phyloP scores from a whole-genome alignment of 2,113 vertebrate genomes.

The Pardalotus punctatus region DNA sequence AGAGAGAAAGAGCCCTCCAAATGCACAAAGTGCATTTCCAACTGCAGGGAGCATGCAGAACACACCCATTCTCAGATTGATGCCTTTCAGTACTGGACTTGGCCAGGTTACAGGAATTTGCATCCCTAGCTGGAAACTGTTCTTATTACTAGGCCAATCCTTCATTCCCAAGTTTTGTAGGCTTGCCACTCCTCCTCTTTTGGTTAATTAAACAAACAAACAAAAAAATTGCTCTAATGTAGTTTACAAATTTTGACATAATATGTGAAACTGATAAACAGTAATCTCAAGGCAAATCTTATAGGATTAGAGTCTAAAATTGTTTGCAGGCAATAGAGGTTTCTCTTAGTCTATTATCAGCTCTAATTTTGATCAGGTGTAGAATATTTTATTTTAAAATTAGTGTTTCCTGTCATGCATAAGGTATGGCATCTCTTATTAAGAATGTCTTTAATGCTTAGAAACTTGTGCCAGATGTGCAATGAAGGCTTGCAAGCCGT shows the following conservation, averaged over 20 bases:
- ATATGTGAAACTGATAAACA: neutral
- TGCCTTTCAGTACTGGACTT: neutral
- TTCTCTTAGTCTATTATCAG: neutral
- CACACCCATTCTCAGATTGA: neutral
- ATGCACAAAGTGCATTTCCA: neutral
- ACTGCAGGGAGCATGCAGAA: rapidly evolving
- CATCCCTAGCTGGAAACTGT: neutral
- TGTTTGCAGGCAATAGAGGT: neutral
- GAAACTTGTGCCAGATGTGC: neutral
- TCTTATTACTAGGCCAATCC: neutral
- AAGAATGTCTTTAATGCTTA: neutral
- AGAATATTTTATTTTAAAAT: neutral
- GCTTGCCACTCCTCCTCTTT: neutral
- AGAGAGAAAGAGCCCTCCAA: neutral
- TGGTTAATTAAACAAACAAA: neutral
- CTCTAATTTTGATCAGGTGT: neutral
- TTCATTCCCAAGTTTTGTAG: neutral
- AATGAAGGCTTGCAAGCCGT: neutral
- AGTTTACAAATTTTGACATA: neutral
- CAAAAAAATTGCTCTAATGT: neutral
- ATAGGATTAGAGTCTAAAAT: neutral
- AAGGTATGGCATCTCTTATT: neutral
- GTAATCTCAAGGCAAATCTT: neutral
- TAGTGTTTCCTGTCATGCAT: neutral
- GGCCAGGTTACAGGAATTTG: neutral